These are phyloP conservation scores for Agrotis clavis DNA, from an alignment of 2,888 invertebrate genomes.

Conservation along the genomic window DNA sequence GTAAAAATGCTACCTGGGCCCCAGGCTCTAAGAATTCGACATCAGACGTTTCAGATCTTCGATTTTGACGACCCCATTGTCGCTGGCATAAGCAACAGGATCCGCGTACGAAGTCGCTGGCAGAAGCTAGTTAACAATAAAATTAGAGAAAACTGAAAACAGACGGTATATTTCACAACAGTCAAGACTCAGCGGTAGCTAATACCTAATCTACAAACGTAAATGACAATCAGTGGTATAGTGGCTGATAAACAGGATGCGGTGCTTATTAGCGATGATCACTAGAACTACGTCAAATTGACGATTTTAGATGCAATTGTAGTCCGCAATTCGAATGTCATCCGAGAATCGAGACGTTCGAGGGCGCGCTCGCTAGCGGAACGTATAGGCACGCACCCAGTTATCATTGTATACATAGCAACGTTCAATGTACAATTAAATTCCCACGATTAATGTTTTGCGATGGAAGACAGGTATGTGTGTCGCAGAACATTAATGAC, in stretches of 20 bases:
- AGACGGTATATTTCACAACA: slow-evolving; percentile 39
- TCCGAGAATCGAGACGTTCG: slow-evolving; percentile 70
- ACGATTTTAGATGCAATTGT: slow-evolving; percentile 75
- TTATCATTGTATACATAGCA: slow-evolving; percentile 47
- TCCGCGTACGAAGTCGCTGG: too few relatives aligned
- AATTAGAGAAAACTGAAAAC: not conserved
- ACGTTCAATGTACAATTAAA: slow-evolving; percentile 41
- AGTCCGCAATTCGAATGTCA: slow-evolving; percentile 69
- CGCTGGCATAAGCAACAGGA: too few relatives aligned
- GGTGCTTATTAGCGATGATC: slow-evolving; percentile 79
- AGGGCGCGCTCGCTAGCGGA: slow-evolving; percentile 62
- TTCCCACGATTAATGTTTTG: slow-evolving; percentile 57
- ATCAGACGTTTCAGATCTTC: too few relatives aligned
- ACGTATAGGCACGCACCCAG: slow-evolving; percentile 41
- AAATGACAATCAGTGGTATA: slow-evolving; percentile 67
- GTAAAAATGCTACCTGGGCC: too few relatives aligned
- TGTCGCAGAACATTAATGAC: slow-evolving; percentile 45
- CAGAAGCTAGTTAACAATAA: not conserved
- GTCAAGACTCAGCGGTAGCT: slow-evolving; percentile 57
- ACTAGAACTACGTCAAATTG: slow-evolving; percentile 77
- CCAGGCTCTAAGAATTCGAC: too few relatives aligned
- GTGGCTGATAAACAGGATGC: slow-evolving; percentile 79
- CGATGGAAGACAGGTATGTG: slow-evolving; percentile 53
- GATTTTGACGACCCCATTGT: too few relatives aligned
- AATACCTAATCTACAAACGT: slow-evolving; percentile 63